Conservation (phyloP, 2,797 vertebrate species). For the Coendou prehensilis region DNA sequence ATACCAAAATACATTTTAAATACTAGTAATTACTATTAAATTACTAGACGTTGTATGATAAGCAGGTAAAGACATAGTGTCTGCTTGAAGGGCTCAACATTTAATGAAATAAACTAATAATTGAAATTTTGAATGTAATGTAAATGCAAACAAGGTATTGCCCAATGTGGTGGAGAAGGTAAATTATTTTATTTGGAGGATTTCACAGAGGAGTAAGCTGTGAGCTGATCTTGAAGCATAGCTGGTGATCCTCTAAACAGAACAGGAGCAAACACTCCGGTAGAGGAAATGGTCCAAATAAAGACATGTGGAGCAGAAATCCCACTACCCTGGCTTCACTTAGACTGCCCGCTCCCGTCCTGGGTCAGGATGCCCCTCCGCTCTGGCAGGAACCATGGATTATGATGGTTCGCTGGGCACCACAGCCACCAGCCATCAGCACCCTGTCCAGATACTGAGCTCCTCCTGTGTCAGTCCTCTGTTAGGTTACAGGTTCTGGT, state of each 20-base stretch:
- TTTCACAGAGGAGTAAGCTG: background rate
- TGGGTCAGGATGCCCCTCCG: fast-evolving
- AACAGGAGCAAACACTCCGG: background rate
- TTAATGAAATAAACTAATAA: background rate
- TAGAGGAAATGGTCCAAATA: background rate
- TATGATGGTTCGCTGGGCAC: background rate
- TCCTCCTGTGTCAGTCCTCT: background rate
- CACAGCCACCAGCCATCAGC: too few species aligned
- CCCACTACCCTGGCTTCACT: background rate
- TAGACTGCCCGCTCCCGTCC: fast-evolving
- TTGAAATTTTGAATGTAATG: background rate
- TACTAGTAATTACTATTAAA: background rate
- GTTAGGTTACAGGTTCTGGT: background rate
- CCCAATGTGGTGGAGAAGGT: background rate
- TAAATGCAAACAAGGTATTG: background rate
- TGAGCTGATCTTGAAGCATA: background rate
- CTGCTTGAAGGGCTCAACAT: background rate
- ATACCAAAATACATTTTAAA: background rate
- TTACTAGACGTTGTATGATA: background rate
- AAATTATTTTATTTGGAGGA: background rate
- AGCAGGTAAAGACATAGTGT: background rate
- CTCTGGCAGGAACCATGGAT: background rate
- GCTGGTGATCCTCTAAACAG: background rate
- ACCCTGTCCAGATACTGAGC: background rate
- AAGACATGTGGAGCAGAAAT: fast-evolving